Conservation (phyloP, 2,113 vertebrate species). For the Tychaedon coryphoeus region DNA sequence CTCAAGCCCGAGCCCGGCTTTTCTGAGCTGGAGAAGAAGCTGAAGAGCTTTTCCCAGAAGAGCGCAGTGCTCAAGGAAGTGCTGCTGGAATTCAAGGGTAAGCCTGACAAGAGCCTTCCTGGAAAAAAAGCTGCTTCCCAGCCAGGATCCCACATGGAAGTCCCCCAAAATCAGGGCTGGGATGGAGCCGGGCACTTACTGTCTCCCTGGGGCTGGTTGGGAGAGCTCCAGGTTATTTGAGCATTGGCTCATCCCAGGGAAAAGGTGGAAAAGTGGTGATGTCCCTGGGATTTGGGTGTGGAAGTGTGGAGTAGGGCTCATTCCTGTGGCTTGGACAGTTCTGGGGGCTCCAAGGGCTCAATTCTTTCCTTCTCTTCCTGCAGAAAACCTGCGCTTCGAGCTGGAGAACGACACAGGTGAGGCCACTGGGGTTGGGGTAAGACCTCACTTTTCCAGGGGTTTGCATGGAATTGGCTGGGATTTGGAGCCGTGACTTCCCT, state of each 20-base stretch:
- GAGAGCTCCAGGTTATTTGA: background rate
- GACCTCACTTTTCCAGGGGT: no score
- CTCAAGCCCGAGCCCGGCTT: background rate
- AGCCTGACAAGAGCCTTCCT: background rate
- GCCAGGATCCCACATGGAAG: background rate
- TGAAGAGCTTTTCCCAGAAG: conserved; percentile 48
- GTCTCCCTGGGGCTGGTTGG: accelerated
- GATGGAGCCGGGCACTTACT: accelerated
- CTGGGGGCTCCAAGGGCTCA: background rate
- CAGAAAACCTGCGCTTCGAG: conserved; percentile 49
- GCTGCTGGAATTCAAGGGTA: conserved; percentile 45
- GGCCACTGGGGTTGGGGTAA: accelerated
- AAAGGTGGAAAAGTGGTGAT: background rate
- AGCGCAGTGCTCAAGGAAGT: background rate
- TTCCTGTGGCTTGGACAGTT: background rate
- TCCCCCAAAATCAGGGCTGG: background rate
- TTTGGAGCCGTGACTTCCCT: background rate
- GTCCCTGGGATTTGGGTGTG: background rate
- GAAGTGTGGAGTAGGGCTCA: background rate
- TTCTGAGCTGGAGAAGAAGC: conserved; percentile 6
- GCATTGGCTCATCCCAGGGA: background rate
- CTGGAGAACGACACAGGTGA: conserved; percentile 57
- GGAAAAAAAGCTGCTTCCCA: background rate
- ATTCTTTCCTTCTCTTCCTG: background rate
- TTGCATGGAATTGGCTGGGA: background rate